A percentile compares a stretch with the other conserved stretches of the same genome.
Evolutionary conservation across 2,888 invertebrate species (phyloP).

Genomic region (Gerris lacustris): DNA sequence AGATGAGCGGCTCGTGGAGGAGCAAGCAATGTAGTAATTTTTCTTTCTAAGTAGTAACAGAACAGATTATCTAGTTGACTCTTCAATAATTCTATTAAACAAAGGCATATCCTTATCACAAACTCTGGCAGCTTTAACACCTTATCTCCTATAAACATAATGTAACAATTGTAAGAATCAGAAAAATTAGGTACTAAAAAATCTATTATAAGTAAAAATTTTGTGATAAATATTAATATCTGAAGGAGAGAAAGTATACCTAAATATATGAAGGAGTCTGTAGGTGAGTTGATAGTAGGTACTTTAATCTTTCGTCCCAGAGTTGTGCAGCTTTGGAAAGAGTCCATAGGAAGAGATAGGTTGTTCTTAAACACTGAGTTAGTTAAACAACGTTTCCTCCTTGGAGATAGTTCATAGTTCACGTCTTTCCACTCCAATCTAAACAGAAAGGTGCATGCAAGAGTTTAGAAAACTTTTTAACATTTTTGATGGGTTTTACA

Average conservation of each 20-base stretch:
- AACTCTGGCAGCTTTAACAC: slow-evolving; percentile 42
- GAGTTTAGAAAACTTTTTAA: neutral
- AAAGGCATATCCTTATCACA: slow-evolving; percentile 41
- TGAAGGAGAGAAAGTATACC: slow-evolving; percentile 31
- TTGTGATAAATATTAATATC: neutral
- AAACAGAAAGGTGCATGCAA: slow-evolving; percentile 30
- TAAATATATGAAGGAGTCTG: slow-evolving; percentile 39
- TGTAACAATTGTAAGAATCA: neutral
- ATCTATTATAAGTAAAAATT: neutral
- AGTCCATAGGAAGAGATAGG: slow-evolving; percentile 34
- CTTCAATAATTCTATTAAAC: slow-evolving; percentile 39
- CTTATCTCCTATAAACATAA: slow-evolving; percentile 43
- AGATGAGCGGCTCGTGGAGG: slow-evolving; percentile 47
- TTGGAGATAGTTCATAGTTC: slow-evolving; percentile 34
- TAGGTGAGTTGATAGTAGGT: slow-evolving; percentile 32
- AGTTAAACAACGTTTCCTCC: slow-evolving; percentile 36
- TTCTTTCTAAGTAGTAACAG: slow-evolving; percentile 37
- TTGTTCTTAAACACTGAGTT: slow-evolving; percentile 39
- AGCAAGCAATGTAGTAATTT: slow-evolving; percentile 38
- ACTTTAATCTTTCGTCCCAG: slow-evolving; percentile 21
- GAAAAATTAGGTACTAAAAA: neutral
- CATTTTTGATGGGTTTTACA: too few relatives aligned
- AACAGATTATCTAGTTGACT: slow-evolving; percentile 40
- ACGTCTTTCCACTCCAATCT: slow-evolving; percentile 40
- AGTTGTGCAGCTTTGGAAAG: neutral